Conservation (phyloP, 2,797 vertebrate species). For the Spinus pinus region DNA sequence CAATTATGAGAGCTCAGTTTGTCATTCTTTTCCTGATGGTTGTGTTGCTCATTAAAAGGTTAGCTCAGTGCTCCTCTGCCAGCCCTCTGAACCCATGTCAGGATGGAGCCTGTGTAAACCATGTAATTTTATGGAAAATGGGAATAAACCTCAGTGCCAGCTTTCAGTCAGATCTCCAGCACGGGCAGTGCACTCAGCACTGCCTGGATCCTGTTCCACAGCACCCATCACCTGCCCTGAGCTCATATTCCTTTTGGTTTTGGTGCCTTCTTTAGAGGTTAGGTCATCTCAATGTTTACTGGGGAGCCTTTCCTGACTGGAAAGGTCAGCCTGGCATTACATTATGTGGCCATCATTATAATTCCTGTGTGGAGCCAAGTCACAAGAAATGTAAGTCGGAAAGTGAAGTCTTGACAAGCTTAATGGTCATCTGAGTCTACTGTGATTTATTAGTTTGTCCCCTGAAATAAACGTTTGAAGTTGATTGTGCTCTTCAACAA, state of each 20-base stretch:
- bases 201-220: not conserved
- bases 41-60: not conserved
- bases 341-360: not conserved
- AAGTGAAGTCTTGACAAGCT: not conserved
- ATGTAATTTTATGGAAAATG: not conserved
- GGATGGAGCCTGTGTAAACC: not conserved
- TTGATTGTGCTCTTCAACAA: not conserved
- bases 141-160: accelerated
- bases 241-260: not conserved
- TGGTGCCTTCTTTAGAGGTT: not conserved
- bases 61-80: not conserved
- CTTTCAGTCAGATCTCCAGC: not conserved
- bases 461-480: not conserved
- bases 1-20: not conserved
- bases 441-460: constrained; percentile 19
- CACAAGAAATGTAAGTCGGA: not conserved
- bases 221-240: not conserved
- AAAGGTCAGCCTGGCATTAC: not conserved
- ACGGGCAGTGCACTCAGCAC: too few relatives aligned
- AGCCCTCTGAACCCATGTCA: not conserved
- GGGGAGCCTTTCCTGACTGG: not conserved
- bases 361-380: not conserved
- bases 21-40: not conserved
- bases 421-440: not conserved
- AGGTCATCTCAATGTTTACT: not conserved